Conservation (phyloP, 2,797 vertebrate genomes). For the Furcifer pardalis region DNA sequence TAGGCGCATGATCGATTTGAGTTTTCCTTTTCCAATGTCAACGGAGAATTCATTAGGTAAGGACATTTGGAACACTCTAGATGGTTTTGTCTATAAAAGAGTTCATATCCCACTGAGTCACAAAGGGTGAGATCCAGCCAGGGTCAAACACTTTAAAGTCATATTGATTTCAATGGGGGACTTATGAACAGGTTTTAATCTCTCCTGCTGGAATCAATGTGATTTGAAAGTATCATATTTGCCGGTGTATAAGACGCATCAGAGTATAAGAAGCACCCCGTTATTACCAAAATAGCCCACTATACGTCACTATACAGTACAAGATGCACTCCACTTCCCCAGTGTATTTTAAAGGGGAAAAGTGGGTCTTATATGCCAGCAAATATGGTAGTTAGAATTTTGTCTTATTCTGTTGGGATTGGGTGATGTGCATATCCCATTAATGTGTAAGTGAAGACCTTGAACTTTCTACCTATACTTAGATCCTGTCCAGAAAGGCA, state of each 20-base stretch:
- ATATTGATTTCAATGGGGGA: background rate
- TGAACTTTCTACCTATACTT: no score
- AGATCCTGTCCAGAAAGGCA: no score
- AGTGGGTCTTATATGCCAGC: no score
- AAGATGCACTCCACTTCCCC: no score
- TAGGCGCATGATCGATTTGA: background rate
- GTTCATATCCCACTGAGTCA: background rate
- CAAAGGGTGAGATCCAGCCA: background rate
- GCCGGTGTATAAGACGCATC: no score
- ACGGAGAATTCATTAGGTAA: background rate
- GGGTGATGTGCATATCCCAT: background rate
- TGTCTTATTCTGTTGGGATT: background rate
- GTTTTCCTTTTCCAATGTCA: background rate
- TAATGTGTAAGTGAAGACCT: no score
- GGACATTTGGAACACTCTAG: accelerated
- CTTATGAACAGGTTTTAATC: background rate
- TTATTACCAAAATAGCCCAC: no score
- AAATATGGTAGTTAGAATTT: no score
- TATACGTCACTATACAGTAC: no score
- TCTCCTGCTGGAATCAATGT: background rate
- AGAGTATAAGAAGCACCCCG: no score
- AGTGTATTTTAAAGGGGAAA: no score
- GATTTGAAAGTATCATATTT: background rate
- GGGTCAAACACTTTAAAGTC: background rate
- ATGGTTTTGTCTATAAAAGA: background rate